phyloP scores from a whole-genome alignment of 64 coral and sea anemone genomes.

The Montipora cactus region DNA sequence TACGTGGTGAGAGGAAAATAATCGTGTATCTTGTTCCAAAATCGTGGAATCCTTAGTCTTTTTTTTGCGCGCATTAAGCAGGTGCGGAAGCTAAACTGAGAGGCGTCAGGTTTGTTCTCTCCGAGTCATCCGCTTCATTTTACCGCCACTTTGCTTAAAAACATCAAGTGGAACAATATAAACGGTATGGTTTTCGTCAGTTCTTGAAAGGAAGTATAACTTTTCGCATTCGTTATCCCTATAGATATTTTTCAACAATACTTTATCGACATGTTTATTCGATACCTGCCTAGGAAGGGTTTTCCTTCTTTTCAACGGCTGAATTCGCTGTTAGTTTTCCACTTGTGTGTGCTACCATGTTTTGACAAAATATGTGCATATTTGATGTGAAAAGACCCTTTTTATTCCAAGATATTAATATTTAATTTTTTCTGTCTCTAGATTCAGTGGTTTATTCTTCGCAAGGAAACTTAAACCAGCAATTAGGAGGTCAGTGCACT shows the following conservation, averaged over 20 bases:
- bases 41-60: too few species aligned
- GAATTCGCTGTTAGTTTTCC: constrained; percentile 4
- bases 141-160: too few species aligned
- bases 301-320: not conserved
- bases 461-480: constrained; percentile 49
- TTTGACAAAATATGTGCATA: constrained; percentile 19
- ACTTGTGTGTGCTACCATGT: not conserved
- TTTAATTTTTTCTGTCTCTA: constrained; percentile 38
- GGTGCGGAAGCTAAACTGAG: too few species aligned
- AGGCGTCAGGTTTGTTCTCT: too few species aligned
- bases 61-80: too few species aligned
- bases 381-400: not conserved
- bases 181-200: too few species aligned
- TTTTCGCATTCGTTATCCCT: too few species aligned
- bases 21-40: too few species aligned
- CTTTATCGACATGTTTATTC: not conserved
- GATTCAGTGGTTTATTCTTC: constrained; percentile 63
- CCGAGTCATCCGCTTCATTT: too few species aligned
- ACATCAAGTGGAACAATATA: too few species aligned
- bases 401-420: constrained; percentile 17
- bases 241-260: too few species aligned
- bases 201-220: too few species aligned
- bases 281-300: not conserved
- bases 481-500: constrained; percentile 11
- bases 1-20: not conserved